Conservation (phyloP, 1,140 invertebrate genomes). For the Ostrea edulis region DNA sequence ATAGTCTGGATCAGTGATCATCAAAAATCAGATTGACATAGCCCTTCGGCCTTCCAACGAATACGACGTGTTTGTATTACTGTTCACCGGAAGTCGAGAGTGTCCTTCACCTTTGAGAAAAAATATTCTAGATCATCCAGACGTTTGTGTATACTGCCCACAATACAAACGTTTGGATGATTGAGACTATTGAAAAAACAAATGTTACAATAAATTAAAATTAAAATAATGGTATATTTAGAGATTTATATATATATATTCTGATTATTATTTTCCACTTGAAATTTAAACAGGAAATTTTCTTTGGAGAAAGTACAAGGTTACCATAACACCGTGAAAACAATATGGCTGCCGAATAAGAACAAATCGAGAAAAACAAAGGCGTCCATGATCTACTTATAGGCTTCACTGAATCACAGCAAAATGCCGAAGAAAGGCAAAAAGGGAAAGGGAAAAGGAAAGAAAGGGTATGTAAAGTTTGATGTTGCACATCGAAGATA, state of each 20-base stretch:
- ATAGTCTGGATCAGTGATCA: background rate
- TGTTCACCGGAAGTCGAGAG: background rate
- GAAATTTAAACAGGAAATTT: background rate
- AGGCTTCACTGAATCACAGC: background rate
- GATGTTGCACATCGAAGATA: background rate
- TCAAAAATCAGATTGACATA: background rate
- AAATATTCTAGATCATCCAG: background rate
- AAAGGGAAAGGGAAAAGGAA: constrained; percentile 70
- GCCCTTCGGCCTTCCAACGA: background rate
- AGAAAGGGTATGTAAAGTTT: constrained; percentile 68
- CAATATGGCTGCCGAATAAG: constrained; percentile 60
- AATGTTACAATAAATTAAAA: background rate
- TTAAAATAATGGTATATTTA: background rate
- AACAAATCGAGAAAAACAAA: background rate
- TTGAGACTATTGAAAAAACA: background rate
- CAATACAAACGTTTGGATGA: too few species aligned
- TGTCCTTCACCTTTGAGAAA: background rate
- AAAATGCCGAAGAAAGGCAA: constrained; percentile 76
- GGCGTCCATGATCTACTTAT: background rate
- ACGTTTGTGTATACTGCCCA: background rate
- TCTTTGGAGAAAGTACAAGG: background rate
- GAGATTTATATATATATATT: background rate
- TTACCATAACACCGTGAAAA: constrained; percentile 65
- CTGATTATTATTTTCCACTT: background rate
- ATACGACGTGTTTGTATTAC: background rate